These are phyloP conservation scores for Phragmatobia fuliginosa DNA, from an alignment of 2,888 invertebrate species.

Conservation along the genomic window DNA sequence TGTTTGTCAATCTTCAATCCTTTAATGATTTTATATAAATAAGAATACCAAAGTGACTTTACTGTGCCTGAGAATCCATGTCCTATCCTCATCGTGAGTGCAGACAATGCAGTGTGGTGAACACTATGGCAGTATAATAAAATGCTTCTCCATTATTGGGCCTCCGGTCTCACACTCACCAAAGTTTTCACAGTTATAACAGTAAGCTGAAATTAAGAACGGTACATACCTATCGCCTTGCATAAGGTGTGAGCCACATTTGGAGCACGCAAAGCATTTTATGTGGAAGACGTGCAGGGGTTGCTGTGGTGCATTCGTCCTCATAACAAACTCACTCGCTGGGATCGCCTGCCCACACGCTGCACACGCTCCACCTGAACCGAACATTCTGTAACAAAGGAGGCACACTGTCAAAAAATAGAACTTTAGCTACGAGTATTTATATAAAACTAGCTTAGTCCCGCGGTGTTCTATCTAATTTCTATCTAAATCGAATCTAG, in stretches of 20 bases:
- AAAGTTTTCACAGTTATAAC: too few species aligned
- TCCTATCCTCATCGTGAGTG: too few species aligned
- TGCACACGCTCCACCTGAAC: slow-evolving; percentile 95
- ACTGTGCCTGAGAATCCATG: too few species aligned
- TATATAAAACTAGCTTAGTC: too few species aligned
- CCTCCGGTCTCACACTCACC: too few species aligned
- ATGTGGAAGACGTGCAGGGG: slow-evolving; percentile 95
- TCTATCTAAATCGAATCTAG: too few species aligned
- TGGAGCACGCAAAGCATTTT: slow-evolving; percentile 98
- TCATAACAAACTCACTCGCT: slow-evolving; percentile 97
- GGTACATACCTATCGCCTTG: slow-evolving; percentile 93
- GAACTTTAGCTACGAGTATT: neutral
- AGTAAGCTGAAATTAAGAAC: neutral
- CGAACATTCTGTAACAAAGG: slow-evolving; percentile 93
- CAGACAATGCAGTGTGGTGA: too few species aligned
- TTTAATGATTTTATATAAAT: too few species aligned
- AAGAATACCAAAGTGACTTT: too few species aligned
- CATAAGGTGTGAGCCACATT: slow-evolving; percentile 95
- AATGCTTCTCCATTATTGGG: too few species aligned
- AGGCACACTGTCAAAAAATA: slow-evolving; percentile 9
- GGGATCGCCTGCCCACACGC: slow-evolving; percentile 97
- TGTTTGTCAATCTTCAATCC: neutral
- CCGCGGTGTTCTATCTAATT: too few species aligned
- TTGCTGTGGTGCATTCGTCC: slow-evolving; percentile 89
- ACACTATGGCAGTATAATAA: too few species aligned